Evolutionary conservation across 2,888 invertebrate genomes (phyloP), one percentile per base, ranked within the genome.

Genomic region (Serrognathus titanus): DNA sequence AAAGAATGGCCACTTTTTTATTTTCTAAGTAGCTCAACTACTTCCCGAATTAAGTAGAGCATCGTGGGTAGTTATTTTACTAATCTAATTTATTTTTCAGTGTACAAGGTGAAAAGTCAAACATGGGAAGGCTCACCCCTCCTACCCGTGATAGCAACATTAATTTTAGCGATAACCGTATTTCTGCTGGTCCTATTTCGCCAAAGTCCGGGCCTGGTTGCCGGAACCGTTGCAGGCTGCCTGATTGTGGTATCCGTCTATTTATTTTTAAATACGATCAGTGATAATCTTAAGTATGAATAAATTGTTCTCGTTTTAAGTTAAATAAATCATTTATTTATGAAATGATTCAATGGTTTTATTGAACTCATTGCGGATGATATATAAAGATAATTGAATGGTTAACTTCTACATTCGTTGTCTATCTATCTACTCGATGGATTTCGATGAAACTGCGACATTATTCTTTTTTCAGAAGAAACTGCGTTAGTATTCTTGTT

Each of bases 171-270:
- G 0, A 64, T 71, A 36, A 75, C 71, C 13, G 74, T 76, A 31
- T 71, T 71, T 58, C 73, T 78, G 38, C 64, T 80, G 69, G 72
- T 80, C 24, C 66, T 79, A 41, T 80, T 80, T 65, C 74, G 79
- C 65, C 75, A 79, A 66, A 79, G 76, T 65, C 80, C 80, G 6
- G 71, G 76, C 24, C 69, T 79, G 54, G 75, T 80, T 2, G 78
- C 79, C n/a, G 76, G 75, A 35, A 72, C 78, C 10, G 78, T 80
- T 3, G 75, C 79, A 1, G 76, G 73, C 36, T 77, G 79, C 63
- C 67, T 81, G 12, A 72, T 75, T n/a, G 68, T 78, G 5, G 76
- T 79, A 50, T 71, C 76, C 13, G 68, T 79, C 63, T 78, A 79
- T 58, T 68, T 77, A 39, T 70, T 75, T 48, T 59, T 78, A 20